Evolutionary conservation across 1,140 invertebrate species (phyloP), one percentile per base, ranked within the genome.

Genomic region (Linepithema humile): DNA sequence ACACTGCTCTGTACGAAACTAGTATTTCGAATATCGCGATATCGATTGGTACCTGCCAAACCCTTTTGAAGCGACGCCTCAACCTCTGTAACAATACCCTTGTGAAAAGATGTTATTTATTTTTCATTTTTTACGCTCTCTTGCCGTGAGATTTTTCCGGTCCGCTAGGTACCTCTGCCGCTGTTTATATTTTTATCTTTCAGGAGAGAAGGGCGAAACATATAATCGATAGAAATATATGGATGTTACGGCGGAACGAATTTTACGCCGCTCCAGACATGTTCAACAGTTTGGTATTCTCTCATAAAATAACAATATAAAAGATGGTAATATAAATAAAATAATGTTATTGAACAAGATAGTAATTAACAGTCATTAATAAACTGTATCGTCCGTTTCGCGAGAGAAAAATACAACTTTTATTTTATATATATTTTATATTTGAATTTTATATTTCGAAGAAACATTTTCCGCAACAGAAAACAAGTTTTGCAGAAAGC

Each of bases 101-200:
- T 43, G 75, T 43, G 75, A 80, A 80, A 80, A 80, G 75, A 80
- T 55, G 75, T 80, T 69, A 69, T 80, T 80, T 80, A 69, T 69
- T 80, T 80, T 80, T 70, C 75, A 80, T 80, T 69, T 69, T 69
- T 69, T 64, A 80, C 62, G 75, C 64, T 80, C 48, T 57, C 64
- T 55, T 80, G 64, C 64, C 64, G 38, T 55, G 62, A 80, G 75
- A 70, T 80, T 80, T 80, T 80, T 69, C 75, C 75, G 64, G 26
- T 55, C 35, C 45, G 62, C 35, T 10, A 80, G 64, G 26, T 55
- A 50, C 45, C 35, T 29, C 48, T 80, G 35, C 23, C 65, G 23
- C 75, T 80, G 64, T 80, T 80, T 80, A 80, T 80, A 80, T 80
- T 70, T 80, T 80, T 80, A 80, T 70, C 75, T 80, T 80, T 35